phyloP scores from a whole-genome alignment of 2,113 vertebrate genomes.

The Hippotragus niger region DNA sequence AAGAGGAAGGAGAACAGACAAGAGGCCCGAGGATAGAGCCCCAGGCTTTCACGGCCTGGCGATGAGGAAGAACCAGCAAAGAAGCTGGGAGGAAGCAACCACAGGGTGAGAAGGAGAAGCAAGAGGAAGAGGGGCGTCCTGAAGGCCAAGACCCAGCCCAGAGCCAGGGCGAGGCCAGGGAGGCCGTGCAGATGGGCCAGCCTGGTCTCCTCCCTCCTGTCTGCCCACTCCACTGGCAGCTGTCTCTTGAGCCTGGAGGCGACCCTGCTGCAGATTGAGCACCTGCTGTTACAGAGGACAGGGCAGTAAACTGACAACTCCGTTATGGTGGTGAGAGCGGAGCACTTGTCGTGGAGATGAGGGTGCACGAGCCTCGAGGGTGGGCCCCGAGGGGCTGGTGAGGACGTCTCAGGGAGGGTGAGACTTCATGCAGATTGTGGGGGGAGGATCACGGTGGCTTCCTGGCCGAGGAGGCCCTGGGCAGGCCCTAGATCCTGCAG shows the following conservation, averaged over 20 bases:
- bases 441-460: not conserved
- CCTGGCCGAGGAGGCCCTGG: no score
- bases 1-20: not conserved
- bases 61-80: not conserved
- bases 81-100: not conserved
- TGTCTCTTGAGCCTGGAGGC: not conserved
- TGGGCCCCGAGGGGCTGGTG: not conserved
- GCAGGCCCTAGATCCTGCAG: no score
- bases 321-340: no score
- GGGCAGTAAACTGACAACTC: rapidly evolving
- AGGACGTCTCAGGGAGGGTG: not conserved
- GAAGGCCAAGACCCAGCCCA: not conserved
- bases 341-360: not conserved
- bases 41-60: not conserved
- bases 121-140: not conserved
- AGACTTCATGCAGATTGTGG: rapidly evolving
- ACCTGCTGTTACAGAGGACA: not conserved
- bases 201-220: not conserved
- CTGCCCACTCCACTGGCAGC: not conserved
- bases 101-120: not conserved
- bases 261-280: not conserved
- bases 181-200: rapidly evolving
- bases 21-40: not conserved
- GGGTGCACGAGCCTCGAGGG: not conserved
- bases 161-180: not conserved